Percentiles rank a stretch among this genome's conserved stretches.
Conservation (phyloP, 1,140 invertebrate genomes). For the Drosophila ficusphila region DNA sequence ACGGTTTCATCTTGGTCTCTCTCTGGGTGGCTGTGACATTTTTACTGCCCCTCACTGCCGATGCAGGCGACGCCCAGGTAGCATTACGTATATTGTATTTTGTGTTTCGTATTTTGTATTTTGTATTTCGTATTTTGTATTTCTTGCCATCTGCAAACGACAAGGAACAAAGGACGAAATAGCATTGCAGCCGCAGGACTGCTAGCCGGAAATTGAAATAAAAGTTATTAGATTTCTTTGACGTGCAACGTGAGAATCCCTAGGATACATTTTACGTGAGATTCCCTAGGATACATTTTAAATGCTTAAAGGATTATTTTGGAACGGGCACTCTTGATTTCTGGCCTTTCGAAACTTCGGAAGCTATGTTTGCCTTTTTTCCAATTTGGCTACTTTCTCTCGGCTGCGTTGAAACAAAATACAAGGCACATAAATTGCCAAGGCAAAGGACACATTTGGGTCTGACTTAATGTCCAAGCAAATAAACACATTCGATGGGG, state of each 20-base stretch:
- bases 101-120: slow-evolving; percentile 18
- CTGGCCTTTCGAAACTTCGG: slow-evolving; percentile 14
- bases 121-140: slow-evolving; percentile 14
- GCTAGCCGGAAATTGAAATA: slow-evolving; percentile 40
- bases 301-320: slow-evolving; percentile 33
- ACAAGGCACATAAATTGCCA: slow-evolving; percentile 49
- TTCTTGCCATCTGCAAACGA: slow-evolving; percentile 46
- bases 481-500: slow-evolving; percentile 57
- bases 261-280: not conserved
- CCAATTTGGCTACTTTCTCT: slow-evolving; percentile 10
- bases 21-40: slow-evolving; percentile 39
- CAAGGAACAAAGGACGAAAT: slow-evolving; percentile 51
- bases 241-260: slow-evolving; percentile 1
- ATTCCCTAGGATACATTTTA: not conserved
- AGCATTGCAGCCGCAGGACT: slow-evolving; percentile 28
- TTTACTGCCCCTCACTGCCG: slow-evolving; percentile 35
- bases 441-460: slow-evolving; percentile 49
- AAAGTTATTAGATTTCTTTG: slow-evolving; percentile 52
- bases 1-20: slow-evolving; percentile 23
- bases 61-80: slow-evolving; percentile 38
- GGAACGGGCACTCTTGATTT: slow-evolving; percentile 15
- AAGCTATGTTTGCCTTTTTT: slow-evolving; percentile 11
- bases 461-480: slow-evolving; percentile 53
- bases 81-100: slow-evolving; percentile 21
- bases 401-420: slow-evolving; percentile 37